These are phyloP conservation scores for Bedellia somnulentella DNA, from an alignment of 2,888 invertebrate genomes.

Conservation along the genomic window DNA sequence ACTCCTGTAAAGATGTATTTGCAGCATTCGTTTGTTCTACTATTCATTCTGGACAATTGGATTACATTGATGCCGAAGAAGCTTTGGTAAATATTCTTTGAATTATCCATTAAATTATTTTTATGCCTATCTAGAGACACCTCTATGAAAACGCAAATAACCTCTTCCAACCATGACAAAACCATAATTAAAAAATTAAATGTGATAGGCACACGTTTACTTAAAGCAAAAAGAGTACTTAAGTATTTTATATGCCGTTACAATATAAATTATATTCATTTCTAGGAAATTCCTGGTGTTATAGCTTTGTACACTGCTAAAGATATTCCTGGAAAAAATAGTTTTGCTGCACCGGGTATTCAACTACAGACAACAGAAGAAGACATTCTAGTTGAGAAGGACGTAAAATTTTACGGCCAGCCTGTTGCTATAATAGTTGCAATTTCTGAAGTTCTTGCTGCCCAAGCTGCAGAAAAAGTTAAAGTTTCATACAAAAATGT, in stretches of 20 bases:
- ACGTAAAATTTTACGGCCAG: constrained; percentile 67
- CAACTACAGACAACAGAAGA: constrained; percentile 38
- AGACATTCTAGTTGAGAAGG: constrained; percentile 52
- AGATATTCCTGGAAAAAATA: constrained; percentile 71
- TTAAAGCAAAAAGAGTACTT: too few relatives aligned
- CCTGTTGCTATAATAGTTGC: constrained; percentile 72
- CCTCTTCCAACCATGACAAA: too few relatives aligned
- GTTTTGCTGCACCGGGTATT: constrained; percentile 35
- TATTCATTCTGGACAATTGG: constrained; percentile 58
- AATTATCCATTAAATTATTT: background rate
- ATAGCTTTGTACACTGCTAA: constrained; percentile 63
- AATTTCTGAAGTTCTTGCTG: constrained; percentile 53
- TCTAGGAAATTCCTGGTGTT: constrained; percentile 65
- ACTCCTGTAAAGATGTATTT: constrained; percentile 63
- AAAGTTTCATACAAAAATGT: constrained; percentile 57
- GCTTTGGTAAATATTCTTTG: constrained; percentile 67
- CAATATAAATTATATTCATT: too few relatives aligned
- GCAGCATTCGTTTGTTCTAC: constrained; percentile 69
- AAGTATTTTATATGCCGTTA: too few relatives aligned
- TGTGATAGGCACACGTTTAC: too few relatives aligned
- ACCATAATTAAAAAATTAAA: too few relatives aligned
- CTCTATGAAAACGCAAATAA: too few relatives aligned
- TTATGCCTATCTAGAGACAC: too few relatives aligned
- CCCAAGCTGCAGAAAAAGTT: constrained; percentile 57
- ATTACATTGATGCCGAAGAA: constrained; percentile 56